Evolutionary conservation across 1,140 invertebrate genomes (phyloP), one percentile per base, ranked within the genome.

Genomic region (Aphis craccivora): DNA sequence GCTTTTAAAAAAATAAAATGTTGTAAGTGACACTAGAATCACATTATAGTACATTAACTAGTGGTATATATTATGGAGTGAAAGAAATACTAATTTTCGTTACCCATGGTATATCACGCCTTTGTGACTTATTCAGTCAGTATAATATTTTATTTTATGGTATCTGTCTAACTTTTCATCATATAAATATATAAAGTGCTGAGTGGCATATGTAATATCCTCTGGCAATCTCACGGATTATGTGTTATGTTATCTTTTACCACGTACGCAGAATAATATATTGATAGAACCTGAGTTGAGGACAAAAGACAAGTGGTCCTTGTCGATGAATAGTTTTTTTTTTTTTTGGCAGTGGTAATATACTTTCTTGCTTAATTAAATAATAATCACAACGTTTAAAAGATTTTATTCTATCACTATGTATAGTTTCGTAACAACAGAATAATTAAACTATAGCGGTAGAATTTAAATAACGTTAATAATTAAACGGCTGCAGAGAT

Each of bases 401-500:
- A 23, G 23, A 89, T 55, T 89, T 89, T 37, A 55, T 53, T 55
- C 51, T 35, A 5, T 23, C 23, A 30, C 23, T 11, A 23, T 53
- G n/a, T 89, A 14, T 87, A 89, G 22, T 89, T 89, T 53, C 35
- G 53, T 89, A 37, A 89, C 53, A 30, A 89, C 23, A 89, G 40
- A 89, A 89, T 89, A 89, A 89, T 89, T 55, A 89, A 55, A 89
- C 88, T 55, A 89, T 89, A 30, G 51, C 23, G 1, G 51, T 20
- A 35, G 51, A 35, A 89, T 89, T 35, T 22, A 55, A 89, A 55
- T 89, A 53, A 89, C 51, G 88, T 89, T 89, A 89, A 89, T 89
- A 89, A 55, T 89, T 89, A 89, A 89, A 89, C 35, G 23, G 48
- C 48, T 51, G 22, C 48, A 35, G 22, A 55, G 51, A 89, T 51